Evolutionary conservation across 2,797 vertebrate species (phyloP).

Genomic region (Sebastes nivosus): DNA sequence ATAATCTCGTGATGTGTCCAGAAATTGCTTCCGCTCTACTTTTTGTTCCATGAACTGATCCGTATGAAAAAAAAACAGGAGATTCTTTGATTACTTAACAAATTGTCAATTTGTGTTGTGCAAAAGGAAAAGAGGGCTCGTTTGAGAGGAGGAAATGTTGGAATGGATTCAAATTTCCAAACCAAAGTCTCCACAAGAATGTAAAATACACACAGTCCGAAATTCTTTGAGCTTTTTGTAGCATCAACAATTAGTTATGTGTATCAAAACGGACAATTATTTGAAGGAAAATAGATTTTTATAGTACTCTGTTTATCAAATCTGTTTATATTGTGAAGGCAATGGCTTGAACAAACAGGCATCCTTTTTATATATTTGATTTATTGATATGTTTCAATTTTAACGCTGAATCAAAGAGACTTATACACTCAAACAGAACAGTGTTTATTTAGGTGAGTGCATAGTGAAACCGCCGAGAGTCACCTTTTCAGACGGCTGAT

Average conservation of each 20-base stretch:
- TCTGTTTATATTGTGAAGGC: slow-evolving; percentile 7
- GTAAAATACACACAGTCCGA: slow-evolving; percentile 37
- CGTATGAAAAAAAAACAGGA: slow-evolving; percentile 51
- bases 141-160: slow-evolving; percentile 50
- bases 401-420: neutral
- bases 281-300: neutral
- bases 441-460: slow-evolving; percentile 23
- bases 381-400: slow-evolving; percentile 4
- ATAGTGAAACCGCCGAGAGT: neutral
- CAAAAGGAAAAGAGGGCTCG: slow-evolving; percentile 29
- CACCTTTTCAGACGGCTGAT: slow-evolving; percentile 29
- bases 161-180: slow-evolving; percentile 59
- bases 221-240: slow-evolving; percentile 47
- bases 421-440: neutral
- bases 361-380: slow-evolving; percentile 34
- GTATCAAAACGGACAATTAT: slow-evolving; percentile 37
- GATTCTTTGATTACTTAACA: slow-evolving; percentile 69
- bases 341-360: slow-evolving; percentile 22
- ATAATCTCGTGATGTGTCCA: slow-evolving; percentile 74
- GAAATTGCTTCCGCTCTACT: slow-evolving; percentile 62
- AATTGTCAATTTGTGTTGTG: slow-evolving; percentile 67
- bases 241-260: slow-evolving; percentile 49
- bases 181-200: slow-evolving; percentile 48
- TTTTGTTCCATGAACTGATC: slow-evolving; percentile 46
- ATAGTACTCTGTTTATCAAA: neutral